Conservation (phyloP, 2,797 vertebrate genomes). For the Crypturellus tataupa region DNA sequence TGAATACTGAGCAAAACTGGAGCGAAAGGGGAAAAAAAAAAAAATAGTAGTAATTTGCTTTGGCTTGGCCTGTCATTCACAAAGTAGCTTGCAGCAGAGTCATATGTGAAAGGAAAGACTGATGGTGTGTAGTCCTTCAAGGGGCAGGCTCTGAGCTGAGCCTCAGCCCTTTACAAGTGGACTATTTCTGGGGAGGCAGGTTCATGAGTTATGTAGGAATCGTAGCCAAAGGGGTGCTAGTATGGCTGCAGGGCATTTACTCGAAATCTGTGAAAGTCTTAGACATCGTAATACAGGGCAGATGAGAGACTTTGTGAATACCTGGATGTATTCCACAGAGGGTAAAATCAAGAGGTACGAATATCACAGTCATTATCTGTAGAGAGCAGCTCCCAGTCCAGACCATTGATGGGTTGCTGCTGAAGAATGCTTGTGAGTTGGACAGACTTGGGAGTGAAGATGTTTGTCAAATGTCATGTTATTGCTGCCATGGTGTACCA, state of each 20-base stretch:
- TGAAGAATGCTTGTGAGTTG: not conserved
- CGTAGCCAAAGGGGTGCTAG: not conserved
- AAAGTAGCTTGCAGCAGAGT: not conserved
- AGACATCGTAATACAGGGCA: not conserved
- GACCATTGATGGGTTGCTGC: not conserved
- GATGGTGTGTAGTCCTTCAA: accelerated
- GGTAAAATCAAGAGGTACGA: not conserved
- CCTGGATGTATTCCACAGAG: not conserved
- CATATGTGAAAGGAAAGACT: accelerated
- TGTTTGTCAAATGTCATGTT: not conserved
- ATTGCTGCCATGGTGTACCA: accelerated
- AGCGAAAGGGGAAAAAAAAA: not conserved
- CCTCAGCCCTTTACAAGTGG: not conserved
- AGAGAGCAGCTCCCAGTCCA: not conserved
- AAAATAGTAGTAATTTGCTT: not conserved
- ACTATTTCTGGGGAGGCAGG: not conserved
- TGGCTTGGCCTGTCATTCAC: not conserved
- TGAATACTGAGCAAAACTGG: not conserved
- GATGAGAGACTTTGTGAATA: not conserved
- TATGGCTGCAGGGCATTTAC: conserved; percentile 5
- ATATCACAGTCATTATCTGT: not conserved
- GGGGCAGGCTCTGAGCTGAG: not conserved
- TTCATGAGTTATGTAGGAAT: conserved; percentile 11
- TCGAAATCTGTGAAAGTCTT: conserved; percentile 9
- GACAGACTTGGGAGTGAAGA: not conserved